phyloP scores from a whole-genome alignment of 37 sponge, comb jelly and placozoan genomes.

The Axinella damicornis region DNA sequence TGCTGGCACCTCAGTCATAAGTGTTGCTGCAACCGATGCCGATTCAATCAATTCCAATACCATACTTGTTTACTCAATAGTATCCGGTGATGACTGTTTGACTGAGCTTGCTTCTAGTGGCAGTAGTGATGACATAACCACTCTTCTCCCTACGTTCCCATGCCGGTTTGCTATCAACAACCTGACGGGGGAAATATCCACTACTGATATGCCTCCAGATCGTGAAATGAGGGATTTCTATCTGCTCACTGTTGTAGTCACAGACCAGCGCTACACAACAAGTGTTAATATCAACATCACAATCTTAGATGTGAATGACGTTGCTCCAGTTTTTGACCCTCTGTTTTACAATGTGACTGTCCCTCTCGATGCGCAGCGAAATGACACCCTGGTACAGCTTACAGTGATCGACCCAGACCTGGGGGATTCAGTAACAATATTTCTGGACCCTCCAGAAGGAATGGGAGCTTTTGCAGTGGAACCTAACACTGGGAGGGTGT shows the following conservation, averaged over 20 bases:
- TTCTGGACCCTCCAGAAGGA: background rate
- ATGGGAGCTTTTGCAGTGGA: constrained; percentile 14
- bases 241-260: constrained; percentile 44
- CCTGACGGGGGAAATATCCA: constrained; percentile 36
- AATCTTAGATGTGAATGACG: constrained; percentile 55
- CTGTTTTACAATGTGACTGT: constrained; percentile 44
- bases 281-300: constrained; percentile 26
- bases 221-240: constrained; percentile 57
- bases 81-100: constrained; percentile 47
- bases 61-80: constrained; percentile 13
- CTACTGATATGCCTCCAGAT: constrained; percentile 41
- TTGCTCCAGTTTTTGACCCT: constrained; percentile 55
- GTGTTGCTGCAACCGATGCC: constrained; percentile 47
- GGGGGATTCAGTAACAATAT: background rate
- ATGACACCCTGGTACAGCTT: constrained; percentile 6
- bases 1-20: background rate
- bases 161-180: constrained; percentile 46
- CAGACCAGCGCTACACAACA: constrained; percentile 31
- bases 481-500: constrained; percentile 1
- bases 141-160: background rate
- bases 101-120: background rate
- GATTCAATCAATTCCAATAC: constrained; percentile 38
- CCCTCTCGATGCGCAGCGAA: constrained; percentile 21
- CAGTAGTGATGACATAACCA: background rate
- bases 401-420: constrained; percentile 36